A percentile compares a stretch with the other conserved stretches of the same genome.
These are phyloP conservation scores for Falco novaeseelandiae DNA, from an alignment of 2,797 vertebrate genomes.

Conservation along the genomic window DNA sequence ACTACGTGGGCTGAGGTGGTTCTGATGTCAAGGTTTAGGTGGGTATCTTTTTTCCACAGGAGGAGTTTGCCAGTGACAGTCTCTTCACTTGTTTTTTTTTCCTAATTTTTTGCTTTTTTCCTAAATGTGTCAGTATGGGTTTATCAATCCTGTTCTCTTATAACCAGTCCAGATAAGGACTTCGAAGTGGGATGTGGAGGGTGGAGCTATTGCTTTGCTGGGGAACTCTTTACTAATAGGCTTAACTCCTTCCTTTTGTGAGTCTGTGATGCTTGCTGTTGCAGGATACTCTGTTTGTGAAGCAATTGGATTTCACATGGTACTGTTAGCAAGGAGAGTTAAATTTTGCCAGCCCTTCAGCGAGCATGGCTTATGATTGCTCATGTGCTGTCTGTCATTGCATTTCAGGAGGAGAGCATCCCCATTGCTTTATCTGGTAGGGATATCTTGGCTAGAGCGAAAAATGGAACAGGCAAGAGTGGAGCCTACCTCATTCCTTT, in stretches of 20 bases:
- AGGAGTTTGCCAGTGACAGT: neutral
- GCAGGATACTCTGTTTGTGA: neutral
- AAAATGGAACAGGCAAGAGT: slow-evolving; percentile 99
- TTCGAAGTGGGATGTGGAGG: neutral
- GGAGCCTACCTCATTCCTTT: slow-evolving; percentile 99
- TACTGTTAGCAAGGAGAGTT: neutral
- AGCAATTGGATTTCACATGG: rapidly evolving
- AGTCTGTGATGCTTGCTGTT: neutral
- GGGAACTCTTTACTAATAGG: neutral
- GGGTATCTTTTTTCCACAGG: neutral
- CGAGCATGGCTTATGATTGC: neutral
- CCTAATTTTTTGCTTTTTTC: neutral
- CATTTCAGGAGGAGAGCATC: slow-evolving; percentile 96
- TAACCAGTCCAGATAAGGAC: neutral
- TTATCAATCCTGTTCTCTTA: neutral
- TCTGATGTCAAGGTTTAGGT: neutral
- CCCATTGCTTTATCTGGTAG: slow-evolving; percentile 99
- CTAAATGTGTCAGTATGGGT: neutral
- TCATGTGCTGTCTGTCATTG: neutral
- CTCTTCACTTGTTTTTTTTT: neutral
- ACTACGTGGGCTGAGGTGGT: neutral
- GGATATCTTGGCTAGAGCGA: slow-evolving; percentile 98
- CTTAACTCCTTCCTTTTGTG: neutral
- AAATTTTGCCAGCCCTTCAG: neutral
- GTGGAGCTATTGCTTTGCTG: neutral